Conservation (phyloP, 1,140 invertebrate species). For the Drosophila busckii region DNA sequence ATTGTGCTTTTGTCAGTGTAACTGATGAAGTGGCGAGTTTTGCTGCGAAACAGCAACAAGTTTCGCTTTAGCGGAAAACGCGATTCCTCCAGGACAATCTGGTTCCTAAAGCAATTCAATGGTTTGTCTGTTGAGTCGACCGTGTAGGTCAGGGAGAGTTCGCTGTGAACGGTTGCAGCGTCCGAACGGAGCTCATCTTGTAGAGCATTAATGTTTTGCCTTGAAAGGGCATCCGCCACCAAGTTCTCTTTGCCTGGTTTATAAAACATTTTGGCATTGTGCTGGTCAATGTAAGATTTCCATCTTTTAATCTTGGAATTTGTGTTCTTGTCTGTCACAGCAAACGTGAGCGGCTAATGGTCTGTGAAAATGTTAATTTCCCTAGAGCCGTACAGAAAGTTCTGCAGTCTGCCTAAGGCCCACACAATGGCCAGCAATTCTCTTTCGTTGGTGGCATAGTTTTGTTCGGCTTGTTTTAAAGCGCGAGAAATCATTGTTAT, state of each 20-base stretch:
- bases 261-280: constrained; percentile 52
- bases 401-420: constrained; percentile 2
- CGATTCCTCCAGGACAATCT: constrained; percentile 7
- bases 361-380: constrained; percentile 80
- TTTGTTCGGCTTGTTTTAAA: constrained; percentile 65
- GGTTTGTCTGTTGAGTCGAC: constrained; percentile 8
- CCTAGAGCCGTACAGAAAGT: constrained; percentile 73
- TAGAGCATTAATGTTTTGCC: constrained; percentile 8
- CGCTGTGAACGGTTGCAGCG: constrained; percentile 18
- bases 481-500: constrained; percentile 28
- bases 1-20: constrained; percentile 4
- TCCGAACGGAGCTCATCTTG: background rate
- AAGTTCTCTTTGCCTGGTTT: constrained; percentile 34
- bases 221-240: constrained; percentile 64
- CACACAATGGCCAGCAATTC: constrained; percentile 5
- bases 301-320: constrained; percentile 80
- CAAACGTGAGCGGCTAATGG: constrained; percentile 79
- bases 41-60: background rate
- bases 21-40: constrained; percentile 1
- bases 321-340: constrained; percentile 79
- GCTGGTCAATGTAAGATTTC: constrained; percentile 79
- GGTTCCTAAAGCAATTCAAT: constrained; percentile 19
- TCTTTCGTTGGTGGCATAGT: constrained; percentile 74
- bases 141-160: constrained; percentile 5
- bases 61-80: background rate